Evolutionary conservation across 35 echinoderm and acorn worm species (phyloP).

Genomic region (Lytechinus pictus): DNA sequence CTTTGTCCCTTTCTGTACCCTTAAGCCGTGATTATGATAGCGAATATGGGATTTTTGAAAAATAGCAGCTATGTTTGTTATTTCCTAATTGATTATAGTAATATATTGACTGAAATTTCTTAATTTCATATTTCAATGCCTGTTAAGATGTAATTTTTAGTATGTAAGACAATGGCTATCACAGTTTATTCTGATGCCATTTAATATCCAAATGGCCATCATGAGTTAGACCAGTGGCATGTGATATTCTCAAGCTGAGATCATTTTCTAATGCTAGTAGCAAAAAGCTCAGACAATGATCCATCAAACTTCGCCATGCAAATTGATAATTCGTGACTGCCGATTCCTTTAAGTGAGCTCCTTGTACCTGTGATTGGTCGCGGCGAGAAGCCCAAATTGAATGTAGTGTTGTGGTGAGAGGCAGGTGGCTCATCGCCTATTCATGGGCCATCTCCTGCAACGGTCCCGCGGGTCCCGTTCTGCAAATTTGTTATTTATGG

Average conservation of each 20-base stretch:
- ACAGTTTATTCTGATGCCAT: neutral
- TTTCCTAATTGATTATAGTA: neutral
- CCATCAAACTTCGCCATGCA: neutral
- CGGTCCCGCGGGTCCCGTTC: neutral
- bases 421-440: constrained; percentile 15
- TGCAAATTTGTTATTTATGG: constrained; percentile 7
- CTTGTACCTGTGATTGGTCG: neutral
- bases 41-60: neutral
- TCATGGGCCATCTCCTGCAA: constrained; percentile 16
- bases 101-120: neutral
- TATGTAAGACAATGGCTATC: neutral
- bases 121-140: neutral
- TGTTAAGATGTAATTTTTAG: neutral
- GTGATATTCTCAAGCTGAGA: neutral
- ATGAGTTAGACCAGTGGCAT: too few species aligned
- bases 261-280: neutral
- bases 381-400: neutral
- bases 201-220: neutral
- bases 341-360: neutral
- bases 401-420: neutral
- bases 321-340: constrained; percentile 18
- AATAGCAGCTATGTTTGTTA: neutral
- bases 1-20: too few species aligned
- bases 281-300: neutral
- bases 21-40: too few species aligned